These are phyloP conservation scores for Leptodactylus fallax DNA, from an alignment of 2,797 vertebrate genomes.

Conservation along the genomic window DNA sequence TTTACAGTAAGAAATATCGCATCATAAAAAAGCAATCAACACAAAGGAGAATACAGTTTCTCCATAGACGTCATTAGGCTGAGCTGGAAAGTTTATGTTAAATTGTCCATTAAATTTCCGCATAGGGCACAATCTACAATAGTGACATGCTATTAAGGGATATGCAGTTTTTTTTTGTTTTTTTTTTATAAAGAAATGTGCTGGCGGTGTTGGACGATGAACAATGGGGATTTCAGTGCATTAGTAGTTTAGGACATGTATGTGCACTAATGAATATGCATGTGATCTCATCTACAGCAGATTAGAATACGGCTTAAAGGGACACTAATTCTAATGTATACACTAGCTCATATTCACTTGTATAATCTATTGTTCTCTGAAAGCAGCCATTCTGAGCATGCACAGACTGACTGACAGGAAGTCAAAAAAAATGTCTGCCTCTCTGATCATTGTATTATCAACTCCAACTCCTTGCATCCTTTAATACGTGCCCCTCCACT, in stretches of 20 bases:
- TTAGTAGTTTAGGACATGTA: constrained; percentile 1
- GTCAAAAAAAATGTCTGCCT: not conserved
- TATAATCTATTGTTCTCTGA: not conserved
- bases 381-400: not conserved
- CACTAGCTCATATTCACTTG: not conserved
- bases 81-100: constrained; percentile 50
- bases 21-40: constrained; percentile 57
- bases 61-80: constrained; percentile 29
- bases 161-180: not conserved
- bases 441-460: not conserved
- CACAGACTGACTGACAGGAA: not conserved
- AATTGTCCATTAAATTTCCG: constrained; percentile 48
- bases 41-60: constrained; percentile 30
- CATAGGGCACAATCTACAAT: constrained; percentile 27
- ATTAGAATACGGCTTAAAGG: not conserved
- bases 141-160: constrained; percentile 36
- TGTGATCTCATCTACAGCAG: not conserved
- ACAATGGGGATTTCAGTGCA: not conserved
- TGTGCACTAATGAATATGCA: not conserved
- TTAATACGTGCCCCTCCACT: too few species aligned
- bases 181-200: constrained; percentile 10
- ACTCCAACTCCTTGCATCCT: too few species aligned
- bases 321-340: not conserved
- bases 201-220: constrained; percentile 2
- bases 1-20: constrained; percentile 47